Evolutionary conservation across 2,888 invertebrate species (phyloP).

Genomic region (Aleiodes testaceus): DNA sequence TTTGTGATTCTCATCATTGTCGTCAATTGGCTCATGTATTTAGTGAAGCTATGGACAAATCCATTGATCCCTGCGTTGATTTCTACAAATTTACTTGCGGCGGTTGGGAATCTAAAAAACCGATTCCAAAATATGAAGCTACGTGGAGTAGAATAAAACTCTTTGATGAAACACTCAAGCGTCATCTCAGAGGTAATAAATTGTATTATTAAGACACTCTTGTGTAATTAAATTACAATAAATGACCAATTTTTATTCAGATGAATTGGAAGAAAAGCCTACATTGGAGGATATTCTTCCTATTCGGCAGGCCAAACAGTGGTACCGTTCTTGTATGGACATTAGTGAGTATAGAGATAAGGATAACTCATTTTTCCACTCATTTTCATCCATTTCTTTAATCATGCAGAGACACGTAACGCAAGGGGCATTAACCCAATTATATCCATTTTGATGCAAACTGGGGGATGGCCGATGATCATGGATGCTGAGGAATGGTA

Average conservation of each 20-base stretch:
- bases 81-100: conserved; percentile 59
- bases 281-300: conserved; percentile 52
- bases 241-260: conserved; percentile 37
- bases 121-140: conserved; percentile 48
- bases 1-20: too few relatives aligned
- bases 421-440: conserved; percentile 53
- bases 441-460: conserved; percentile 52
- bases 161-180: conserved; percentile 38
- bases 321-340: conserved; percentile 56
- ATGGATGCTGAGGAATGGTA: conserved; percentile 59
- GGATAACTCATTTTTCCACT: conserved; percentile 44
- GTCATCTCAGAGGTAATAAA: conserved; percentile 14
- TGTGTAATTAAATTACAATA: neutral
- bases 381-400: too few relatives aligned
- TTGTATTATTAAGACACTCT: too few relatives aligned
- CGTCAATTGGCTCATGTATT: too few relatives aligned
- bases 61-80: conserved; percentile 25
- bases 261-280: conserved; percentile 41
- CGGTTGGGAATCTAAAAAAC: conserved; percentile 48
- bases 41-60: too few relatives aligned
- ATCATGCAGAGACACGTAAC: conserved; percentile 30
- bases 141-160: conserved; percentile 49
- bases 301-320: conserved; percentile 54
- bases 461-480: conserved; percentile 60
- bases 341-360: neutral